Conservation (phyloP, 2,888 invertebrate genomes). For the Patella depressa region DNA sequence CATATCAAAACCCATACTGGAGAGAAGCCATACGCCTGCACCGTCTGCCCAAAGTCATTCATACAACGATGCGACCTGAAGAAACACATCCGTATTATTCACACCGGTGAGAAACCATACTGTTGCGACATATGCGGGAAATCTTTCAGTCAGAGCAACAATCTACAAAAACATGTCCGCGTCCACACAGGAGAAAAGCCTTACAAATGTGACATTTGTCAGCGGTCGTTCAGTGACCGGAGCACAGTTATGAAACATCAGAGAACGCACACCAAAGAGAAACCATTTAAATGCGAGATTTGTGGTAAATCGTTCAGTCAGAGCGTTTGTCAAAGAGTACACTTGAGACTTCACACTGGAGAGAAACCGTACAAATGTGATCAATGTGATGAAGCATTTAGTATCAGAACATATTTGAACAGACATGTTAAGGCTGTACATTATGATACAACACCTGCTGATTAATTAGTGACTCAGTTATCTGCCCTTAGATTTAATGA, state of each 20-base stretch:
- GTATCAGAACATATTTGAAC: neutral
- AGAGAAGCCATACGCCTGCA: neutral
- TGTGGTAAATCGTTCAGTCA: neutral
- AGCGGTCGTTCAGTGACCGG: neutral
- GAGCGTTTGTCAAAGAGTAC: neutral
- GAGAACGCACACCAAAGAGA: neutral
- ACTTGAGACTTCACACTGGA: neutral
- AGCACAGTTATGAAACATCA: neutral
- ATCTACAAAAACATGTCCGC: neutral
- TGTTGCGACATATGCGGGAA: neutral
- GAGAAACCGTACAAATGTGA: neutral
- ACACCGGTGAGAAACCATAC: neutral
- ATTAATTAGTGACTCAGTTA: too few species aligned
- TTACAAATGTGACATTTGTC: neutral
- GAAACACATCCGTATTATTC: neutral
- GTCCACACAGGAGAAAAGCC: neutral
- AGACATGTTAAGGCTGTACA: neutral
- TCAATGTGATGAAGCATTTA: neutral
- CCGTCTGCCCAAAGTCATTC: neutral
- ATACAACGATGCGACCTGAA: neutral
- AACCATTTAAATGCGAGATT: neutral
- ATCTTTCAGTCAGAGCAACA: neutral
- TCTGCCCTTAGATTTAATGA: too few species aligned
- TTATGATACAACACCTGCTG: too few species aligned
- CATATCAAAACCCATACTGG: neutral